These are phyloP conservation scores for Neolamprologus kungweensis DNA, from an alignment of 2,113 vertebrate species.

Conservation along the genomic window DNA sequence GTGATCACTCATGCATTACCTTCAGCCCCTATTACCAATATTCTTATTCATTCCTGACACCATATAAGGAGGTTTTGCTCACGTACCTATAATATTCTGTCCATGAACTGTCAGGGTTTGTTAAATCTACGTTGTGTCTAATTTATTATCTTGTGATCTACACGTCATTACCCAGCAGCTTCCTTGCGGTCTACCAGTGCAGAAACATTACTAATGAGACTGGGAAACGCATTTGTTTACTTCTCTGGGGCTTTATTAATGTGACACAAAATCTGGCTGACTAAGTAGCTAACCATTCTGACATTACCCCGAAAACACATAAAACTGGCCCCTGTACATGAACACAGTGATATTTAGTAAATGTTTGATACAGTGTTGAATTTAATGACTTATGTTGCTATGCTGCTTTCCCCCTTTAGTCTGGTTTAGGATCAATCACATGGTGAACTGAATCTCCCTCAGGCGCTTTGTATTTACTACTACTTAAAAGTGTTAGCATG, in stretches of 20 bases:
- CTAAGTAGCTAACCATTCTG: slow-evolving; percentile 48
- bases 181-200: slow-evolving; percentile 18
- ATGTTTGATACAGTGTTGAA: not conserved
- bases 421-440: not conserved
- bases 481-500: not conserved
- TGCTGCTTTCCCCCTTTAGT: not conserved
- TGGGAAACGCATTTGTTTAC: slow-evolving; percentile 53
- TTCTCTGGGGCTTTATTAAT: slow-evolving; percentile 43
- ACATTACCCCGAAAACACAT: slow-evolving; percentile 14
- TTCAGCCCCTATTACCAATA: not conserved
- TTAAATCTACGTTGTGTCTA: slow-evolving; percentile 35
- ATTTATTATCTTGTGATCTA: slow-evolving; percentile 52
- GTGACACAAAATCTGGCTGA: slow-evolving; percentile 30
- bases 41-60: not conserved
- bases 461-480: not conserved
- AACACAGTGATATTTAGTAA: not conserved
- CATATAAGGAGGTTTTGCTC: not conserved
- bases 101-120: slow-evolving; percentile 27
- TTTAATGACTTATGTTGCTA: not conserved
- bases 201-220: slow-evolving; percentile 53
- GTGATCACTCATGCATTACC: not conserved
- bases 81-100: slow-evolving; percentile 5
- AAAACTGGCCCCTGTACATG: not conserved
- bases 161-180: slow-evolving; percentile 54
- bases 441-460: not conserved